These are phyloP conservation scores for Eulemur rufifrons DNA, from an alignment of 2,113 vertebrate species.

Conservation along the genomic window DNA sequence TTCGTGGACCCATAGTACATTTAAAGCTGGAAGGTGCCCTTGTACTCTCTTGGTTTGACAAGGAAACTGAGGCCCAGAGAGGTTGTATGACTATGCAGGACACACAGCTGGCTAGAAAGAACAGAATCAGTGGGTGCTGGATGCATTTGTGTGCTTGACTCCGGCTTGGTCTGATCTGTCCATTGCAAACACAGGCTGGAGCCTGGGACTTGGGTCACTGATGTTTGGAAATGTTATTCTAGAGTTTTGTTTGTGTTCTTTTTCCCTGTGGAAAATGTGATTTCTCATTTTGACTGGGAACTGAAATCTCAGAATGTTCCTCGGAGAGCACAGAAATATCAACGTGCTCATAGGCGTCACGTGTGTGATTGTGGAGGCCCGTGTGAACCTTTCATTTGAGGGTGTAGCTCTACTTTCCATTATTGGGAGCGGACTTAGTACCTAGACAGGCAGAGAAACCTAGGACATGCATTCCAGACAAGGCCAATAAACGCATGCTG, in stretches of 20 bases:
- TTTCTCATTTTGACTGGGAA: not conserved
- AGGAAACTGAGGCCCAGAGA: not conserved
- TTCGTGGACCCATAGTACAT: not conserved
- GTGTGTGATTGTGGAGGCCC: not conserved
- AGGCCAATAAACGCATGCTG: not conserved
- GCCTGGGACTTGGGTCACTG: not conserved
- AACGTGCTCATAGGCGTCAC: not conserved
- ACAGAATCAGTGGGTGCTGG: not conserved
- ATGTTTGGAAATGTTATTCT: not conserved
- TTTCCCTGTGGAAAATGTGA: slow-evolving; percentile 1
- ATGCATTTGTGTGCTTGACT: rapidly evolving
- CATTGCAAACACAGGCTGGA: not conserved
- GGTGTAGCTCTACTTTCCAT: not conserved
- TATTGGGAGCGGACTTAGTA: not conserved
- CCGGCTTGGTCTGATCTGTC: not conserved
- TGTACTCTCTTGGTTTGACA: not conserved
- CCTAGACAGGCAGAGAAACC: not conserved
- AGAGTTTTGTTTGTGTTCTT: not conserved
- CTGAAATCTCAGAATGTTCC: not conserved
- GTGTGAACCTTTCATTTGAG: not conserved
- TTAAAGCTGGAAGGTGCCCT: not conserved
- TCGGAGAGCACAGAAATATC: not conserved
- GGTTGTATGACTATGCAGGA: not conserved
- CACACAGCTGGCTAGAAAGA: not conserved
- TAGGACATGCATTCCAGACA: not conserved